These are phyloP conservation scores for Drosophila anomelani DNA, from an alignment of 2,888 invertebrate species.

Conservation along the genomic window DNA sequence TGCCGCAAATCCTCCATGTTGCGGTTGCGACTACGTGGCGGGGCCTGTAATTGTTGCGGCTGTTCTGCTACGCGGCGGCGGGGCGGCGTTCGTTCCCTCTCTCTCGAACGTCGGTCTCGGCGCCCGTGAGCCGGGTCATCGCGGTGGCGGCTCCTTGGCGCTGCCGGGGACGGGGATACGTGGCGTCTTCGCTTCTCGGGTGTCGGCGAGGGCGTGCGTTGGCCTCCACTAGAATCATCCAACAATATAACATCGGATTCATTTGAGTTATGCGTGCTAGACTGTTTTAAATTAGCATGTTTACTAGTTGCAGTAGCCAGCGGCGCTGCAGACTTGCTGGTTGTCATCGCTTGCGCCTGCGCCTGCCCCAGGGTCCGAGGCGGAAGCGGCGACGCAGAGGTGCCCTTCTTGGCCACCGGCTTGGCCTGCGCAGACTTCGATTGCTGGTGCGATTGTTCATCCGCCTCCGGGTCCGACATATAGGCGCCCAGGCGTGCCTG, in stretches of 20 bases:
- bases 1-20: constrained; percentile 84
- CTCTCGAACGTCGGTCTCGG: constrained; percentile 37
- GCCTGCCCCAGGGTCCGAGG: constrained; percentile 1
- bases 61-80: constrained; percentile 55
- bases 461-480: constrained; percentile 88
- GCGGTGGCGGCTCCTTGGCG: constrained; percentile 53
- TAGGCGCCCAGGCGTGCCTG: constrained; percentile 92
- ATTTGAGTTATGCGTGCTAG: constrained; percentile 82
- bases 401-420: constrained; percentile 14
- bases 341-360: constrained; percentile 16
- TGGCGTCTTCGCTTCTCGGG: constrained; percentile 72
- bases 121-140: constrained; percentile 45
- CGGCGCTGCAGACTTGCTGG: constrained; percentile 65
- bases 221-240: constrained; percentile 88
- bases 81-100: constrained; percentile 61
- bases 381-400: constrained; percentile 25
- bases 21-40: constrained; percentile 76
- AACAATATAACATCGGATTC: constrained; percentile 87
- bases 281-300: constrained; percentile 83
- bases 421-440: constrained; percentile 22
- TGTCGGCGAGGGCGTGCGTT: constrained; percentile 85
- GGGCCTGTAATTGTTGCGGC: constrained; percentile 44
- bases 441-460: constrained; percentile 79
- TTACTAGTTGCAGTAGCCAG: constrained; percentile 83
- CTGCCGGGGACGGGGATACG: constrained; percentile 55